Evolutionary conservation across 1,140 invertebrate genomes (phyloP).

Genomic region (Calycopis cecrops): DNA sequence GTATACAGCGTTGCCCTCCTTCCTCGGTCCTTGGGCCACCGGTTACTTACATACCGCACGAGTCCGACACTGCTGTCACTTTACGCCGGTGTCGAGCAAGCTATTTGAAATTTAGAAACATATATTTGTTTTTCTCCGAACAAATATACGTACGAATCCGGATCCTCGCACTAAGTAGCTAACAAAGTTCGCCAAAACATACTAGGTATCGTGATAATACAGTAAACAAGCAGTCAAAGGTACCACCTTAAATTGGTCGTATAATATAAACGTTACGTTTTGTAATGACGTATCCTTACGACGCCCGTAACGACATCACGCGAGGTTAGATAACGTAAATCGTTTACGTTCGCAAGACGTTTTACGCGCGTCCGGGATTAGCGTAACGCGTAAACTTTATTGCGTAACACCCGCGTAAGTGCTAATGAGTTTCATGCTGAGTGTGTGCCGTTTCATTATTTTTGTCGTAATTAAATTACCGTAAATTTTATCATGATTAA

Average conservation of each 20-base stretch:
- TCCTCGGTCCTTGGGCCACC: too few species aligned
- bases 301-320: conserved; percentile 15
- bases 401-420: conserved; percentile 22
- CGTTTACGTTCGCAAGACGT: conserved; percentile 17
- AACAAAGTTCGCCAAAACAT: too few species aligned
- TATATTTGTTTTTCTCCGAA: too few species aligned
- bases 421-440: conserved; percentile 26
- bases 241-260: not conserved
- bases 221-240: too few species aligned
- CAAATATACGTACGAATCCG: too few species aligned
- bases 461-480: not conserved
- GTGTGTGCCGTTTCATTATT: conserved; percentile 6
- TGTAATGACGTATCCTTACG: conserved; percentile 2
- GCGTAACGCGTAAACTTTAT: conserved; percentile 24
- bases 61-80: too few species aligned
- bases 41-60: too few species aligned
- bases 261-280: conserved; percentile 8
- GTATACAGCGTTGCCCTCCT: too few species aligned
- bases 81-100: too few species aligned
- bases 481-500: not conserved
- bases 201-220: too few species aligned
- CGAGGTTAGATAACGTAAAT: conserved; percentile 22
- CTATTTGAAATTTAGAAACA: too few species aligned
- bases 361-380: conserved; percentile 27
- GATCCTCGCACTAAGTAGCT: too few species aligned